Conservation (phyloP, 2,113 vertebrate genomes). For the Tupaia tana region DNA sequence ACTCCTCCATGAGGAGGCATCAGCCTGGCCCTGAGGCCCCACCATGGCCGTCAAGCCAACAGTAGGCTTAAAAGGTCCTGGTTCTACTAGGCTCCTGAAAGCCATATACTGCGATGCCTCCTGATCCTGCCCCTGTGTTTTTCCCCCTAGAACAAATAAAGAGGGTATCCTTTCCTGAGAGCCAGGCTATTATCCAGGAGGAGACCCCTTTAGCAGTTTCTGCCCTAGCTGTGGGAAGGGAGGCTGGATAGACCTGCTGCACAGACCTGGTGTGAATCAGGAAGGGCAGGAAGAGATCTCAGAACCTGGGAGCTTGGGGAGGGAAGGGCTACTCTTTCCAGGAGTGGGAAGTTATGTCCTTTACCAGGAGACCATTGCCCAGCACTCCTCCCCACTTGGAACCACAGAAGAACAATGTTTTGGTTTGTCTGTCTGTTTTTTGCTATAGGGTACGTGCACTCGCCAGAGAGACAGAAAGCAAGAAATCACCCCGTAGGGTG, state of each 20-base stretch:
- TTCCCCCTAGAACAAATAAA: constrained; percentile 14
- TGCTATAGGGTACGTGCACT: too few species aligned
- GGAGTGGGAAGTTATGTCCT: not conserved
- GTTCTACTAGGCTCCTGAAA: constrained; percentile 11
- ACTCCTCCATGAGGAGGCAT: not conserved
- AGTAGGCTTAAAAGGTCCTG: not conserved
- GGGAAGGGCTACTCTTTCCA: not conserved
- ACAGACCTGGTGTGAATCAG: not conserved
- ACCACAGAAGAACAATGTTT: not conserved
- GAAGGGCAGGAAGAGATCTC: not conserved
- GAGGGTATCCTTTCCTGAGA: constrained; percentile 38
- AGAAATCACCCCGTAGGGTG: too few species aligned
- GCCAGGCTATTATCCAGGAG: not conserved
- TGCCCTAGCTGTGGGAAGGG: not conserved
- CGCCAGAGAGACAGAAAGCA: too few species aligned
- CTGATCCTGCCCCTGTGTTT: not conserved
- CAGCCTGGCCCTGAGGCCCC: not conserved
- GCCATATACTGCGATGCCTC: constrained; percentile 18
- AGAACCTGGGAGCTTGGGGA: not conserved
- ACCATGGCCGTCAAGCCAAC: not conserved
- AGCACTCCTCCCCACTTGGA: not conserved
- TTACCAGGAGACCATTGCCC: not conserved
- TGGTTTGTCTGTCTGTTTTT: too few species aligned
- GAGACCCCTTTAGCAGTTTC: not conserved
- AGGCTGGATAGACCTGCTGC: not conserved